Evolutionary conservation across 2,113 vertebrate species (phyloP).

Genomic region (Elaphurus davidianus): DNA sequence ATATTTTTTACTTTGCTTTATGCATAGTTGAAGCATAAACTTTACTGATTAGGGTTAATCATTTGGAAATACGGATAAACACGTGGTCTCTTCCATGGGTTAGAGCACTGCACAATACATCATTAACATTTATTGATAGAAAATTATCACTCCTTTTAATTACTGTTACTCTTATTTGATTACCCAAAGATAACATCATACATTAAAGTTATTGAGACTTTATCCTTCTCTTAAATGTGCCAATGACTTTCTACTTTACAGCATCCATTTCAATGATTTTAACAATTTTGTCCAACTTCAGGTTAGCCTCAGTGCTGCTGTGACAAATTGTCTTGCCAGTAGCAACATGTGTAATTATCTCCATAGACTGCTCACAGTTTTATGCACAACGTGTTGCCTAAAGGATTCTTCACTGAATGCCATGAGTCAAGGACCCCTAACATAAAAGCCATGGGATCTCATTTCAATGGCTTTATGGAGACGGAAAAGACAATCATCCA

Average conservation of each 20-base stretch:
- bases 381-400: background rate
- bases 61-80: conserved; percentile 16
- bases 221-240: background rate
- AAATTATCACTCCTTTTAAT: conserved; percentile 13
- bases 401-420: conserved; percentile 17
- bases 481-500: background rate
- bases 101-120: background rate
- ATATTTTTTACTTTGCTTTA: background rate
- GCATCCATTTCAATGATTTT: conserved; percentile 4
- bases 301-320: background rate
- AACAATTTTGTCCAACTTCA: background rate
- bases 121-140: background rate
- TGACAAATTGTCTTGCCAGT: conserved; percentile 31
- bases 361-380: background rate
- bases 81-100: background rate
- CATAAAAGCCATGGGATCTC: background rate
- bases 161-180: conserved; percentile 5
- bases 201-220: background rate
- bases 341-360: conserved; percentile 29
- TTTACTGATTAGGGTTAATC: background rate
- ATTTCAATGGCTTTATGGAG: conserved; percentile 13
- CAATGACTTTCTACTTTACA: background rate
- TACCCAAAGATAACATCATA: background rate
- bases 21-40: background rate
- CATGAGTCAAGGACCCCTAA: conserved; percentile 15